A percentile compares a stretch with the other conserved stretches of the same genome.
Evolutionary conservation across 2,797 vertebrate genomes (phyloP).

Genomic region (Lepus oiostolus): DNA sequence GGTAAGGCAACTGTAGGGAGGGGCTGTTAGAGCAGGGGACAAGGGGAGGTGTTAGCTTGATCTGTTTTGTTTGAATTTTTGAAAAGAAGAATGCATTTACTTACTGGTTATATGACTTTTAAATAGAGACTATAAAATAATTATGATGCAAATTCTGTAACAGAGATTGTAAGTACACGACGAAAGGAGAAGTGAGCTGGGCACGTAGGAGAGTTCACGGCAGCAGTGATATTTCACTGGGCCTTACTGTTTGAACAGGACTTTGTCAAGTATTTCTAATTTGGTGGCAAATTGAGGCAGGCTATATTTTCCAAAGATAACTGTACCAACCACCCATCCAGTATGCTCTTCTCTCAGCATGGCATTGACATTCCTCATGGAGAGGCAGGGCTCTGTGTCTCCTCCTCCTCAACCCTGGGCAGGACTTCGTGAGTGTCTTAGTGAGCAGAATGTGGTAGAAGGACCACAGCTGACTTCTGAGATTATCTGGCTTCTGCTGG

Average conservation of each 20-base stretch:
- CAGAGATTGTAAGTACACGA: background rate
- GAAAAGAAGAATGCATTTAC: background rate
- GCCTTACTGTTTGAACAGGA: background rate
- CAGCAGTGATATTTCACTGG: background rate
- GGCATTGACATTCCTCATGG: background rate
- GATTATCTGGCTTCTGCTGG: background rate
- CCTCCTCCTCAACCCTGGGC: background rate
- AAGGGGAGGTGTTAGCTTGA: background rate
- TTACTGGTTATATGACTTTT: conserved; percentile 32
- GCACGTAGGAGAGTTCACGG: background rate
- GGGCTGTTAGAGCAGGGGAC: background rate
- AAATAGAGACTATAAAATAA: conserved; percentile 31
- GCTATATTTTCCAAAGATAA: conserved; percentile 38
- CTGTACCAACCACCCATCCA: background rate
- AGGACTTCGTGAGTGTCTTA: background rate
- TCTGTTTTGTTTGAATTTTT: background rate
- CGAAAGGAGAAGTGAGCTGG: conserved; percentile 24
- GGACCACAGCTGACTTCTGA: conserved; percentile 23
- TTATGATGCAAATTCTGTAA: background rate
- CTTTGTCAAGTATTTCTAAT: conserved; percentile 28
- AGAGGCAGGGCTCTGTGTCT: background rate
- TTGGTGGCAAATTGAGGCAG: background rate
- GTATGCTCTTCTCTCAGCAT: background rate
- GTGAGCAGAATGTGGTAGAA: background rate
- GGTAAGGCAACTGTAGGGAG: background rate